Base-by-base conservation (phyloP, 2,113 vertebrate species). In the Chaetops frenatus region DNA sequence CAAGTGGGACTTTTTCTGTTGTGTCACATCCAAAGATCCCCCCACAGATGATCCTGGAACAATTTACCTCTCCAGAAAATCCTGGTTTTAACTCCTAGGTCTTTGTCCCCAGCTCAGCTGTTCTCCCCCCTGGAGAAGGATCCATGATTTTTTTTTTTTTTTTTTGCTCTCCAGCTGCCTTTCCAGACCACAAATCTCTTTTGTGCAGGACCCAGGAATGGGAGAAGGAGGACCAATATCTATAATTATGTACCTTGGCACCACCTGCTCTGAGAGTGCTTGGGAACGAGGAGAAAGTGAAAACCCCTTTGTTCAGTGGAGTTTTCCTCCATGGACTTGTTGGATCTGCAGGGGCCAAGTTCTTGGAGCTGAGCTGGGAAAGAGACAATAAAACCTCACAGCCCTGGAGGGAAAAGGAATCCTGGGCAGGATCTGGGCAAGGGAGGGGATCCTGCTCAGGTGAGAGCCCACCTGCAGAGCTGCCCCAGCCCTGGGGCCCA, bases 291-390 rank as follows among this genome's bases (percentile, higher is more conserved):
- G 64, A 87, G 76, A 79, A 80, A 81, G 64, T 7, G 20, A 86
- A 86, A 92, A 45, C 45, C 65, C 60, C 7, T 78, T 73, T 33
- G 36, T n/a, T 50, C 36, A 15, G 54, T 64, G 82, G 77, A 81
- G 72, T 86, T 85, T 83, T 48, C 83, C 65, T 90, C 76, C 88
- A 5, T 44, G 74, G 9, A 20, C 69, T 22, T 81, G 36, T 91
- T 95, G 95, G 92, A 58, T 92, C 76, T 91, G 64, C 78, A 2
- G 77, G 67, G 42, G 58, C 61, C 58, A 62, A 81, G 35, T 54
- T 60, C 11, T 91, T 74, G 29, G 74, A 93, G 90, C 81, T 95
- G 95, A 96, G 61, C 62, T 87, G 95, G 90, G 82, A 96, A 95
- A 88, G 94, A 56, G 93, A 58, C 56, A 90, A 95, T 70, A 92